Evolutionary conservation across 2,797 vertebrate genomes (phyloP).

Genomic region (Gephyroberyx darwinii): DNA sequence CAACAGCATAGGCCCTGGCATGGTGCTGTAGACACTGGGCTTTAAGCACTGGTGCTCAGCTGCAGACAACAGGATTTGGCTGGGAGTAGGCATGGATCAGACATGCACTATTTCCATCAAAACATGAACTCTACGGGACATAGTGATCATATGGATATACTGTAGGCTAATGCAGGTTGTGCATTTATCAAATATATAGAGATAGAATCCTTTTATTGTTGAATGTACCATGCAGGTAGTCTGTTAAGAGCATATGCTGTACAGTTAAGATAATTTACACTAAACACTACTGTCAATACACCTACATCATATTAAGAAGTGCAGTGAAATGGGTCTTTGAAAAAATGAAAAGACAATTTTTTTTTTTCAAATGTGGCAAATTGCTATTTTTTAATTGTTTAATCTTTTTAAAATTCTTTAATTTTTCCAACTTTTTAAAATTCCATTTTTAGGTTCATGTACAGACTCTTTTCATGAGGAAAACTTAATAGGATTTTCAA

Average conservation of each 20-base stretch:
- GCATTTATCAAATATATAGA: too few relatives aligned
- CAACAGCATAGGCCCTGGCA: constrained; percentile 48
- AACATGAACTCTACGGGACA: constrained; percentile 37
- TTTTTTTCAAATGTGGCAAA: too few relatives aligned
- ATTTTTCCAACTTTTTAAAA: too few relatives aligned
- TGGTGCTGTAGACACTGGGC: constrained; percentile 26
- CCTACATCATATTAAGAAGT: too few relatives aligned
- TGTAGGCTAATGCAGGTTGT: too few relatives aligned
- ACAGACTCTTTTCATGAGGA: not conserved
- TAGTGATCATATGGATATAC: constrained; percentile 35
- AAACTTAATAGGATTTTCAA: not conserved
- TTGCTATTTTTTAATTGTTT: too few relatives aligned
- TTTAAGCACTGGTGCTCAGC: constrained; percentile 36
- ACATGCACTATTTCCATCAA: constrained; percentile 58
- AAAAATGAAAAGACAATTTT: not conserved
- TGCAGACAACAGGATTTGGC: constrained; percentile 44
- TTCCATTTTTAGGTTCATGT: not conserved
- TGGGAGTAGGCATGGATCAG: constrained; percentile 50
- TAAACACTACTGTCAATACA: too few relatives aligned
- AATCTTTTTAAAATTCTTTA: not conserved
- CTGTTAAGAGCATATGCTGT: constrained; percentile 2
- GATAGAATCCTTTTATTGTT: too few relatives aligned
- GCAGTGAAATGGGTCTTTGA: not conserved
- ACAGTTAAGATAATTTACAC: constrained; percentile 20
- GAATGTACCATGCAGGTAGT: not conserved